Evolutionary conservation across 1,140 invertebrate species (phyloP).

Genomic region (Drosophila leontia): DNA sequence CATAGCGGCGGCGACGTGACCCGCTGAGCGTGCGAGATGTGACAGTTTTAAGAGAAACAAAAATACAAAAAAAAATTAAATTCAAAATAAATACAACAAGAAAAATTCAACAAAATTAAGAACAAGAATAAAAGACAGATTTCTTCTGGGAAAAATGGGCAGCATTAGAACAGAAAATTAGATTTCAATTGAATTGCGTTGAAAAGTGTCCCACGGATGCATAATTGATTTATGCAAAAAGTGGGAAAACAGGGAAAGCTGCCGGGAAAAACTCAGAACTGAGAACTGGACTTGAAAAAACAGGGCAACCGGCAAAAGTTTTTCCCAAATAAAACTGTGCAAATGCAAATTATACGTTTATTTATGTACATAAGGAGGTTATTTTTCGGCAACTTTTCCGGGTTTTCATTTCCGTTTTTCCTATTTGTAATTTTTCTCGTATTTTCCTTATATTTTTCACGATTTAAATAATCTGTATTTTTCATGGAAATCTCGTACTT

Average conservation of each 20-base stretch:
- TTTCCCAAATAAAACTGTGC: slow-evolving; percentile 12
- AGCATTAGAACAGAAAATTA: slow-evolving; percentile 61
- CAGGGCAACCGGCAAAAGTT: slow-evolving; percentile 9
- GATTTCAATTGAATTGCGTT: slow-evolving; percentile 61
- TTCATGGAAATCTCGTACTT: slow-evolving; percentile 24
- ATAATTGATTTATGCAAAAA: slow-evolving; percentile 77
- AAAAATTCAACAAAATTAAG: not conserved
- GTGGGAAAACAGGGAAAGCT: not conserved
- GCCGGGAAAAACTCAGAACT: not conserved
- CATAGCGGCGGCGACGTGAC: slow-evolving; percentile 23
- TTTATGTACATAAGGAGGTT: slow-evolving; percentile 26
- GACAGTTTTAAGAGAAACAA: not conserved
- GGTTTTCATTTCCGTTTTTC: not conserved
- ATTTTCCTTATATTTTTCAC: not conserved
- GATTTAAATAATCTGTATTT: slow-evolving; percentile 40
- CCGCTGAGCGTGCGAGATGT: slow-evolving; percentile 3
- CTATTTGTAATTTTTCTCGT: not conserved
- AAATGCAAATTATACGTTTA: slow-evolving; percentile 38
- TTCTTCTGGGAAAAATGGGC: slow-evolving; percentile 40
- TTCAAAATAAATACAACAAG: not conserved
- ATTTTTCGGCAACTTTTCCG: slow-evolving; percentile 14
- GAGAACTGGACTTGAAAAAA: slow-evolving; percentile 2
- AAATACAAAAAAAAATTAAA: not conserved
- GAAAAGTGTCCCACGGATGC: slow-evolving; percentile 64
- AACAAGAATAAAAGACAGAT: slow-evolving; percentile 1